These are phyloP conservation scores for Drosophila mayri DNA, from an alignment of 1,140 invertebrate genomes.

Conservation along the genomic window DNA sequence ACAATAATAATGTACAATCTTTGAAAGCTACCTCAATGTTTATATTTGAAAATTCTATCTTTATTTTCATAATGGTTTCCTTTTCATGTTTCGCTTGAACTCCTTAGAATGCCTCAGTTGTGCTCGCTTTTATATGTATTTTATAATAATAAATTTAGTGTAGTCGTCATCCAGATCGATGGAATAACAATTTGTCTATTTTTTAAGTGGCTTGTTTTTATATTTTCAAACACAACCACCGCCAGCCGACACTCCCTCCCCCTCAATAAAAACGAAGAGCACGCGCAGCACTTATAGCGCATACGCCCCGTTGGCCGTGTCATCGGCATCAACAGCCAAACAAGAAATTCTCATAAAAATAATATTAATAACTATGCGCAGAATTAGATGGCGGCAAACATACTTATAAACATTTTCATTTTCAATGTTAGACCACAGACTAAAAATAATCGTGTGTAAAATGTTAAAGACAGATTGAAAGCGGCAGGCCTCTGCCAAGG, in stretches of 20 bases:
- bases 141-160: slow-evolving; percentile 1
- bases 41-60: slow-evolving; percentile 5
- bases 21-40: slow-evolving; percentile 14
- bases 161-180: background rate
- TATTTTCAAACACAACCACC: background rate
- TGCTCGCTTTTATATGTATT: background rate
- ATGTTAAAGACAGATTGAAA: slow-evolving; percentile 60
- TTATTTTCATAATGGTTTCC: slow-evolving; percentile 4
- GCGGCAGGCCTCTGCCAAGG: slow-evolving; percentile 52
- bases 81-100: background rate
- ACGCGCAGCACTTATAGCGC: slow-evolving; percentile 40
- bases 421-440: slow-evolving; percentile 73
- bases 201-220: slow-evolving; percentile 18
- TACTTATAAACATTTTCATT: slow-evolving; percentile 58
- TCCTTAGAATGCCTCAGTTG: background rate
- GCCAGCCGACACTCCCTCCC: slow-evolving; percentile 3
- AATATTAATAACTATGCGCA: slow-evolving; percentile 63
- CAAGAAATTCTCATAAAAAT: slow-evolving; percentile 50
- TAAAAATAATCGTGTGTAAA: slow-evolving; percentile 73
- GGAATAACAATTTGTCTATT: slow-evolving; percentile 16
- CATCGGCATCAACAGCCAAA: slow-evolving; percentile 38
- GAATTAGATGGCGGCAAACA: slow-evolving; percentile 60
- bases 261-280: slow-evolving; percentile 21
- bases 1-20: background rate
- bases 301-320: slow-evolving; percentile 59